A percentile compares a stretch with the other conserved stretches of the same genome.
Conservation (phyloP, 2,888 invertebrate species). For the Agrotis clavis region DNA sequence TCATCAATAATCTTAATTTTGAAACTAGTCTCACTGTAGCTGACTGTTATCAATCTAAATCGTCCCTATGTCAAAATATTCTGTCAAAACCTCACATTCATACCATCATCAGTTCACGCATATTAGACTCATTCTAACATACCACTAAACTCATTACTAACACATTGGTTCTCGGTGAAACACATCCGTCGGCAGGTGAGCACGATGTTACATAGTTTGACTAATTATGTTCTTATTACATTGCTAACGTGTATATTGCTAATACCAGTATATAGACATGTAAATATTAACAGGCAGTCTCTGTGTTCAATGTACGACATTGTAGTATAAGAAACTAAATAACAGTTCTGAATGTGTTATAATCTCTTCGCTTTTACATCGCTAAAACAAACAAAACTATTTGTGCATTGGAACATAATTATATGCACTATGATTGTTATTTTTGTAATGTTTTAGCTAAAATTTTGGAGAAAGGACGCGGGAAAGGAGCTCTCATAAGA, state of each 20-base stretch:
- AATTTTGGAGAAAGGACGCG: constrained; percentile 18
- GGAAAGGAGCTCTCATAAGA: constrained; percentile 20
- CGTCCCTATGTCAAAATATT: neutral
- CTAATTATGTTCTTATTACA: constrained; percentile 48
- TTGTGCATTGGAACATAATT: constrained; percentile 23
- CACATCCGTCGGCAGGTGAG: constrained; percentile 50
- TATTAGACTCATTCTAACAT: constrained; percentile 52
- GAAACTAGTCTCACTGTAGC: neutral
- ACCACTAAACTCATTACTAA: constrained; percentile 62
- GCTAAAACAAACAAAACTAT: constrained; percentile 34
- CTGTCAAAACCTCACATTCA: constrained; percentile 55
- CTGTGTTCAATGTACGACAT: constrained; percentile 47
- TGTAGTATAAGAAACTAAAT: constrained; percentile 45
- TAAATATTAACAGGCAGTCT: constrained; percentile 67
- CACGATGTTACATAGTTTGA: constrained; percentile 48
- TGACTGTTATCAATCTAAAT: neutral
- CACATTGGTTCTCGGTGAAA: constrained; percentile 60
- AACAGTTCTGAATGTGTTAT: constrained; percentile 44
- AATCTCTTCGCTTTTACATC: constrained; percentile 36
- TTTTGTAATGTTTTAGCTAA: constrained; percentile 51
- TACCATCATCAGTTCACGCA: constrained; percentile 53
- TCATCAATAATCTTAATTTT: neutral
- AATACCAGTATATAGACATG: constrained; percentile 67
- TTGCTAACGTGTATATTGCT: constrained; percentile 88
- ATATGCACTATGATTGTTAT: constrained; percentile 39